Evolutionary conservation across 2,797 vertebrate genomes (phyloP).

Genomic region (Poecilia picta): DNA sequence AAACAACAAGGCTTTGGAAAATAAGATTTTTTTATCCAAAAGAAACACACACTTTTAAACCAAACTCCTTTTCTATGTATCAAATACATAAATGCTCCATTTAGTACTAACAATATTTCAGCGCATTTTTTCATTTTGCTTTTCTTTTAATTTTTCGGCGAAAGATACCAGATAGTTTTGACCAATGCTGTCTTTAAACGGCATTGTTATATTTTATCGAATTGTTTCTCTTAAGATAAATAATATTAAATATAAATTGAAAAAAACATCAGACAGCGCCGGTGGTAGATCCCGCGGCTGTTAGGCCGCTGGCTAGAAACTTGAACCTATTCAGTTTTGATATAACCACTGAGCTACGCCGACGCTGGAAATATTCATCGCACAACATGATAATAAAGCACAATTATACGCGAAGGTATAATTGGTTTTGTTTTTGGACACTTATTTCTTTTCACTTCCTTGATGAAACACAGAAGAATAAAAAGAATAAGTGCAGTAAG

Average conservation of each 20-base stretch:
- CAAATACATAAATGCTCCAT: too few relatives aligned
- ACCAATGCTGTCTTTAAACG: not conserved
- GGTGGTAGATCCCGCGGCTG: not conserved
- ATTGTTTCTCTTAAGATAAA: not conserved
- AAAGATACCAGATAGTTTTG: not conserved
- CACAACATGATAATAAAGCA: not conserved
- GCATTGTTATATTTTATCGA: not conserved
- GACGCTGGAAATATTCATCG: fast-evolving
- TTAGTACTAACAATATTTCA: too few relatives aligned
- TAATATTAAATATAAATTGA: not conserved
- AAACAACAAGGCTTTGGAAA: not conserved
- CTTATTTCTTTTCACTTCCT: not conserved
- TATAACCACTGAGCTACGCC: slow-evolving; percentile 51
- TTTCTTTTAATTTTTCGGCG: not conserved
- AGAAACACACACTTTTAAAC: too few relatives aligned
- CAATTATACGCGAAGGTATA: too few relatives aligned
- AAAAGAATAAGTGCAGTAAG: not conserved
- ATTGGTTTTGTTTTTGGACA: not conserved
- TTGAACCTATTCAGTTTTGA: not conserved
- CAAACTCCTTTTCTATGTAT: too few relatives aligned
- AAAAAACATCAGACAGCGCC: not conserved
- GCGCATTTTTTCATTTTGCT: too few relatives aligned
- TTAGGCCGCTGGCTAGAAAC: not conserved
- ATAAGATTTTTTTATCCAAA: too few relatives aligned
- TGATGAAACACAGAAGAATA: not conserved